A percentile compares a stretch with the other conserved stretches of the same genome.
These are phyloP conservation scores for Chrysomela aeneicollis DNA, from an alignment of 2,888 invertebrate species.

Conservation along the genomic window DNA sequence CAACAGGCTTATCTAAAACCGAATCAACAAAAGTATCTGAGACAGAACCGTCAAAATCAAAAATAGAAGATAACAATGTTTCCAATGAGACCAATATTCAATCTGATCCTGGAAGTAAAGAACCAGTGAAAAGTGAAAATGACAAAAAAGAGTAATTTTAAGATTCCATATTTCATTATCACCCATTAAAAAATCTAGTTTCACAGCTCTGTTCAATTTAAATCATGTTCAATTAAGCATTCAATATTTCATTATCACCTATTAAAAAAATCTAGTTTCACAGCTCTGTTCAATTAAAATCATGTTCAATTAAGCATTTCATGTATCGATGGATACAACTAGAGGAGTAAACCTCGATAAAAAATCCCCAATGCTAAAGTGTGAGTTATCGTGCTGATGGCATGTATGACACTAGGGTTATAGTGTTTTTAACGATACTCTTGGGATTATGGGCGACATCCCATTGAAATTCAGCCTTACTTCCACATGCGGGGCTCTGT, in stretches of 20 bases:
- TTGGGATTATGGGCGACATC: constrained; percentile 30
- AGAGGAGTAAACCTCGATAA: constrained; percentile 34
- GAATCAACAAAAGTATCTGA: not conserved
- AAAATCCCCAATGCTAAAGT: constrained; percentile 35
- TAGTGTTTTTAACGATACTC: constrained; percentile 32
- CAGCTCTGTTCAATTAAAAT: too few relatives aligned
- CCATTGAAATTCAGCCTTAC: constrained; percentile 30
- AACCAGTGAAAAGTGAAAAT: not conserved
- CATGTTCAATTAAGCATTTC: too few relatives aligned
- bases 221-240: too few relatives aligned
- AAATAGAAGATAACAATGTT: not conserved
- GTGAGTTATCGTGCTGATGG: constrained; percentile 32
- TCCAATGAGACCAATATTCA: not conserved
- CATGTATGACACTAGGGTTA: constrained; percentile 32
- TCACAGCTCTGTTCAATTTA: too few relatives aligned
- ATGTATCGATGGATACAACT: not conserved
- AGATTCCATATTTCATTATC: not conserved
- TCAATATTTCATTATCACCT: too few relatives aligned
- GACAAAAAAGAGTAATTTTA: not conserved
- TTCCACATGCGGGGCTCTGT: constrained; percentile 34
- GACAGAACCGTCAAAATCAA: not conserved
- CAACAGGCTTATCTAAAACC: too few relatives aligned
- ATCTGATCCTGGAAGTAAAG: not conserved
- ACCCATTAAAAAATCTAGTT: too few relatives aligned
- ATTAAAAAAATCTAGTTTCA: too few relatives aligned